Conservation (phyloP, 1,140 invertebrate species). For the Halesus radiatus region DNA sequence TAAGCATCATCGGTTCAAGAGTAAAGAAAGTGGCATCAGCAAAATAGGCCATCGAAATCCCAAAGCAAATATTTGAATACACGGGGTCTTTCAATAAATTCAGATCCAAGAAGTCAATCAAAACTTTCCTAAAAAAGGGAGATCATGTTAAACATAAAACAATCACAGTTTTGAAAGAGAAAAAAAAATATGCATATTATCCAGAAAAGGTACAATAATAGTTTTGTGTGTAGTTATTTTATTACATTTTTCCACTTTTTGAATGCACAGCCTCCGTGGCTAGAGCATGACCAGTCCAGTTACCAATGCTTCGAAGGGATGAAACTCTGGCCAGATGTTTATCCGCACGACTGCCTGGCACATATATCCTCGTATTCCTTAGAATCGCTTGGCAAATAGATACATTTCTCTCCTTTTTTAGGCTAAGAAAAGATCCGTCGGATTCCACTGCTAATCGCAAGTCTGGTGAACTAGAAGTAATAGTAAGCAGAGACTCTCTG, state of each 20-base stretch:
- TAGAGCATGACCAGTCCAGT: slow-evolving; percentile 63
- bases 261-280: slow-evolving; percentile 59
- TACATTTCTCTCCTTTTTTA: slow-evolving; percentile 9
- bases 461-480: neutral
- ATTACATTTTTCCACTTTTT: slow-evolving; percentile 45
- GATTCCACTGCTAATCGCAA: neutral
- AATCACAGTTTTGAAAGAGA: neutral
- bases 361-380: neutral
- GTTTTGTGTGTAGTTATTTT: neutral
- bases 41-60: slow-evolving; percentile 50
- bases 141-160: neutral
- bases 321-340: slow-evolving; percentile 57
- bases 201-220: too few relatives aligned
- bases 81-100: slow-evolving; percentile 47
- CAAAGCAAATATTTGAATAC: slow-evolving; percentile 53
- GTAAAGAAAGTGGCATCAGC: slow-evolving; percentile 52
- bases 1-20: slow-evolving; percentile 47
- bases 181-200: too few relatives aligned
- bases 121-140: slow-evolving; percentile 45
- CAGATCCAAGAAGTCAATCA: slow-evolving; percentile 50
- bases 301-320: slow-evolving; percentile 63
- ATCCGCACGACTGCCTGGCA: neutral
- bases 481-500: neutral
- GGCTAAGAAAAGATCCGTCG: slow-evolving; percentile 1
- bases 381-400: neutral